Evolutionary conservation across 2,888 invertebrate species (phyloP).

Genomic region (Tiliacea aurago): DNA sequence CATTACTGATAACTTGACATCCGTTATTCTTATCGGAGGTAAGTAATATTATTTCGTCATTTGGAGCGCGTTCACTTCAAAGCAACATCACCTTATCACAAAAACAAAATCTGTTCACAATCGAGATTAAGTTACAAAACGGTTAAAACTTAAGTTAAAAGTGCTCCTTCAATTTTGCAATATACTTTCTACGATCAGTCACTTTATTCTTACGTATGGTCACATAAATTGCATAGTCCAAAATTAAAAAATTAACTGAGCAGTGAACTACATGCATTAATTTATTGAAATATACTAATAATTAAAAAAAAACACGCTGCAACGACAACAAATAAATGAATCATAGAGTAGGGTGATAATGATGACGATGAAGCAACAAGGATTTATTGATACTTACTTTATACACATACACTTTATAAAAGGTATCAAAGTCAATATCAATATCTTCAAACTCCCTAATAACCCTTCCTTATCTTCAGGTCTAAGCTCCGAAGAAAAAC

Average conservation of each 20-base stretch:
- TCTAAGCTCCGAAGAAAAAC: slow-evolving; percentile 96
- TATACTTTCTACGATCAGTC: not conserved
- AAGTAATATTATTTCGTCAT: slow-evolving; percentile 68
- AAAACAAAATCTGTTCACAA: not conserved
- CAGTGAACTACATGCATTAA: not conserved
- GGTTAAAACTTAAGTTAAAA: not conserved
- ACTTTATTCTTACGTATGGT: not conserved
- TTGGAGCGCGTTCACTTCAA: not conserved
- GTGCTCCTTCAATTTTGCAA: not conserved
- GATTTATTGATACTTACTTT: no score
- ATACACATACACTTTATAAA: not conserved
- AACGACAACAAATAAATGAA: not conserved
- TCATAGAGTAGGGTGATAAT: not conserved
- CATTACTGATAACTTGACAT: slow-evolving; percentile 95
- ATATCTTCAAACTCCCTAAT: not conserved
- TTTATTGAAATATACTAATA: not conserved
- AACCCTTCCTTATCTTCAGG: slow-evolving; percentile 84
- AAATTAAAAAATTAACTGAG: not conserved
- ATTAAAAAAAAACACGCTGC: no score
- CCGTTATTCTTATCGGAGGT: slow-evolving; percentile 97
- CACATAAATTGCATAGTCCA: not conserved
- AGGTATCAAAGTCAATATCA: not conserved
- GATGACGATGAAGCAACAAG: not conserved
- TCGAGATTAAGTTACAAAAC: slow-evolving; percentile 13
- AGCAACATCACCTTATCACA: slow-evolving; percentile 2